Evolutionary conservation across 23 tunicate genomes (phyloP).

Genomic region (Styela clava): DNA sequence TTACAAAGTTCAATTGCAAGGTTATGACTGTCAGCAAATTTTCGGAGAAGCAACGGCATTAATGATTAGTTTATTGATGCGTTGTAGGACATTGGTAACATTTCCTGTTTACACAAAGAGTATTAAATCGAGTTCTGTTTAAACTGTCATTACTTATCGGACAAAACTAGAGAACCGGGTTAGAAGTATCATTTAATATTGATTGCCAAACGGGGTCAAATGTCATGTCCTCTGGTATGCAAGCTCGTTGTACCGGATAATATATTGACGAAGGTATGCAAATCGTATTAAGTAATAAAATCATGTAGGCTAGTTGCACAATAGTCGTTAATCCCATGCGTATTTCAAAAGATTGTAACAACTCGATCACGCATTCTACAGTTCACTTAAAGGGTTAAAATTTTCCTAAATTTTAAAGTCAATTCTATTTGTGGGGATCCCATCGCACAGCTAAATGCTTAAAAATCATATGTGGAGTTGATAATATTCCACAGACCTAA

Average conservation of each 20-base stretch:
- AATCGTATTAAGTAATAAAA: not conserved
- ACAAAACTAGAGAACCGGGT: too few relatives aligned
- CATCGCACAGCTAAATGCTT: too few relatives aligned
- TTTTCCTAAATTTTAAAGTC: too few relatives aligned
- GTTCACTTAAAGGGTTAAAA: too few relatives aligned
- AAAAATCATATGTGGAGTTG: too few relatives aligned
- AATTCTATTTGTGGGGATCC: too few relatives aligned
- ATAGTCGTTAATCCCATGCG: not conserved
- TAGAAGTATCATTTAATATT: too few relatives aligned
- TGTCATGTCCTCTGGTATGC: not conserved
- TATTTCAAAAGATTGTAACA: too few relatives aligned
- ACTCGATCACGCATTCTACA: too few relatives aligned
- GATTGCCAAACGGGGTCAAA: not conserved
- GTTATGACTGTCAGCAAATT: not conserved
- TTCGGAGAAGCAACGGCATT: not conserved
- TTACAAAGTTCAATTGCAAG: too few relatives aligned
- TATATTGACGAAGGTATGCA: not conserved
- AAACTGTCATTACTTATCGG: not conserved
- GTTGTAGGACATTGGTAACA: not conserved
- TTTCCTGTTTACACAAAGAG: not conserved
- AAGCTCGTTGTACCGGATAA: not conserved
- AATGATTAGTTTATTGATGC: not conserved
- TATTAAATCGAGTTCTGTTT: too few relatives aligned
- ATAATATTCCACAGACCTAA: too few relatives aligned
- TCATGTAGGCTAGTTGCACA: not conserved